Conservation (phyloP, 2,113 vertebrate genomes). For the Lonchura striata region DNA sequence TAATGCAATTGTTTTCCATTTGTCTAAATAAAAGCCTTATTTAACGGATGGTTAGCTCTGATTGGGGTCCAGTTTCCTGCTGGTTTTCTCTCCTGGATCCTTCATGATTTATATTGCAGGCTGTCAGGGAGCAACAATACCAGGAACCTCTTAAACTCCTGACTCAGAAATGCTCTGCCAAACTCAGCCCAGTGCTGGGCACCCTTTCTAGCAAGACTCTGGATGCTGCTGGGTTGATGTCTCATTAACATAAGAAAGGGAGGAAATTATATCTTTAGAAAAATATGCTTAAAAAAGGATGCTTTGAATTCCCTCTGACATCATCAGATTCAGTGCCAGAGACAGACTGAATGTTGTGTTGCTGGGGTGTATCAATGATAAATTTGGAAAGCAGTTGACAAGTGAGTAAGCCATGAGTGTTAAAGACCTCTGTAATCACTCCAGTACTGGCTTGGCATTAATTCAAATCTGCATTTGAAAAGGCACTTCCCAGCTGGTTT, state of each 20-base stretch:
- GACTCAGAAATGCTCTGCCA: not conserved
- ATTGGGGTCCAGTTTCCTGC: not conserved
- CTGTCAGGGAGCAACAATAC: not conserved
- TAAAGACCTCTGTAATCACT: not conserved
- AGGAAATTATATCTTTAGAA: not conserved
- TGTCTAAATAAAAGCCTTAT: not conserved
- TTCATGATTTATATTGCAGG: not conserved
- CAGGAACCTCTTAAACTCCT: not conserved
- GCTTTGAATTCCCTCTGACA: not conserved
- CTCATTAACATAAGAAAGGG: not conserved
- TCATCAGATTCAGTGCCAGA: not conserved
- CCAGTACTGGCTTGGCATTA: not conserved
- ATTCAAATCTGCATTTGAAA: not conserved
- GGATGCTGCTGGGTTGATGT: not conserved
- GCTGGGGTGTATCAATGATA: not conserved
- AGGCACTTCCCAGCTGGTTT: not conserved
- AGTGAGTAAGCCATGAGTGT: not conserved
- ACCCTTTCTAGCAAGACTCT: not conserved
- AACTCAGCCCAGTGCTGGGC: fast-evolving
- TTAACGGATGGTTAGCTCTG: not conserved
- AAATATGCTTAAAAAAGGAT: not conserved
- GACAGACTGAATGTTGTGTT: not conserved
- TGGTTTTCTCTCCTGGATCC: not conserved
- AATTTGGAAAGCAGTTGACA: not conserved
- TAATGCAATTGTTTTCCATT: slow-evolving; percentile 4